These are phyloP conservation scores for Ormyrus labotus DNA, from an alignment of 2,888 invertebrate species.

Conservation along the genomic window DNA sequence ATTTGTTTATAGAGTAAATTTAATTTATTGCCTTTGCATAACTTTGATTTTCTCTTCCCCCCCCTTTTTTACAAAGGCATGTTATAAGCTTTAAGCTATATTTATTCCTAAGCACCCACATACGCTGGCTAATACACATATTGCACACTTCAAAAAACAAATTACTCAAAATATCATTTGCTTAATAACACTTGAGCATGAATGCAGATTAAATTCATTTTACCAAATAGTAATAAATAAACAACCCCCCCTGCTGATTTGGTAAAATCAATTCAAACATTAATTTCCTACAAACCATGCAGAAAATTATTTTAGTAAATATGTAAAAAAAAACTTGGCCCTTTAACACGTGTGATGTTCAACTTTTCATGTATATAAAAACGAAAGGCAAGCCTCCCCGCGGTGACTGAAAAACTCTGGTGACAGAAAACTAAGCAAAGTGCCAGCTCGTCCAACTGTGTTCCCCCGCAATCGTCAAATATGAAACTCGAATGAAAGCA, in stretches of 20 bases:
- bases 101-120: slow-evolving; percentile 36
- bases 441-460: not conserved
- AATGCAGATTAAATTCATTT: slow-evolving; percentile 8
- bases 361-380: not conserved
- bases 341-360: slow-evolving; percentile 21
- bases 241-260: not conserved
- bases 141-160: not conserved
- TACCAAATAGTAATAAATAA: not conserved
- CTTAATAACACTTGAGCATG: slow-evolving; percentile 4
- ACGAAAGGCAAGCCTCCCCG: not conserved
- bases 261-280: slow-evolving; percentile 8
- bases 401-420: not conserved
- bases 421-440: not conserved
- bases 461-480: too few relatives aligned
- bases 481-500: not conserved
- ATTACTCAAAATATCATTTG: too few relatives aligned
- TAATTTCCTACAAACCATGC: slow-evolving; percentile 26
- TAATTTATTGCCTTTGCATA: too few relatives aligned
- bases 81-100: slow-evolving; percentile 29
- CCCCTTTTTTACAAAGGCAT: not conserved
- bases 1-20: too few relatives aligned
- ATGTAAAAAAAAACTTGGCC: not conserved
- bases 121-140: slow-evolving; percentile 18
- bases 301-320: not conserved
- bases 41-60: too few relatives aligned